Conservation (phyloP, 2,888 invertebrate species). For the Biston betularia region DNA sequence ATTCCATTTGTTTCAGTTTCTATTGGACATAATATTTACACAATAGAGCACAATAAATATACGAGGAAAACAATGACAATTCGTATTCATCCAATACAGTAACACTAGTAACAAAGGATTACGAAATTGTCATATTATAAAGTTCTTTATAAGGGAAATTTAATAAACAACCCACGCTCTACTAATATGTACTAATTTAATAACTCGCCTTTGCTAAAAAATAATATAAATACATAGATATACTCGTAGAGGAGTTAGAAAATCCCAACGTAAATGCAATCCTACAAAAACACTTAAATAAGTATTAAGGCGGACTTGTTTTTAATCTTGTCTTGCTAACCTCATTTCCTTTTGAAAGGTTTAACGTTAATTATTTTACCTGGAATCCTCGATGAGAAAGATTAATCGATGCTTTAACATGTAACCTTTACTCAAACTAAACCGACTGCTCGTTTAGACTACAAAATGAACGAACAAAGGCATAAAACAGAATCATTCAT, state of each 20-base stretch:
- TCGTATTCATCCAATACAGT: slow-evolving; percentile 23
- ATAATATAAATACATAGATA: background rate
- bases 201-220: background rate
- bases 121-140: slow-evolving; percentile 45
- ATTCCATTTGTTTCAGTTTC: slow-evolving; percentile 21
- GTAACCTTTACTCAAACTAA: slow-evolving; percentile 40
- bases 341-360: slow-evolving; percentile 11
- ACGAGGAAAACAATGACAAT: slow-evolving; percentile 38
- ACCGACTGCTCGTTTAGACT: slow-evolving; percentile 37
- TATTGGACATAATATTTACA: slow-evolving; percentile 4
- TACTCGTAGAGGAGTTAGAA: slow-evolving; percentile 15
- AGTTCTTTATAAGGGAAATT: slow-evolving; percentile 47
- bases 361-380: slow-evolving; percentile 32
- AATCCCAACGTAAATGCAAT: no score
- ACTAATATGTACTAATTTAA: no score
- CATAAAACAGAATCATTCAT: slow-evolving; percentile 64
- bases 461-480: slow-evolving; percentile 51
- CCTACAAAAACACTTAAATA: no score
- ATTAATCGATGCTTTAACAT: slow-evolving; percentile 39
- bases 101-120: slow-evolving; percentile 46
- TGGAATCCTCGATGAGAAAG: slow-evolving; percentile 59
- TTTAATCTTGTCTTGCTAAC: slow-evolving; percentile 7
- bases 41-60: slow-evolving; percentile 24
- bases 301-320: background rate
- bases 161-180: slow-evolving; percentile 54